A percentile compares a stretch with the other conserved stretches of the same genome.
phyloP scores from a whole-genome alignment of 2,797 vertebrate species.

The Trachops cirrhosus region DNA sequence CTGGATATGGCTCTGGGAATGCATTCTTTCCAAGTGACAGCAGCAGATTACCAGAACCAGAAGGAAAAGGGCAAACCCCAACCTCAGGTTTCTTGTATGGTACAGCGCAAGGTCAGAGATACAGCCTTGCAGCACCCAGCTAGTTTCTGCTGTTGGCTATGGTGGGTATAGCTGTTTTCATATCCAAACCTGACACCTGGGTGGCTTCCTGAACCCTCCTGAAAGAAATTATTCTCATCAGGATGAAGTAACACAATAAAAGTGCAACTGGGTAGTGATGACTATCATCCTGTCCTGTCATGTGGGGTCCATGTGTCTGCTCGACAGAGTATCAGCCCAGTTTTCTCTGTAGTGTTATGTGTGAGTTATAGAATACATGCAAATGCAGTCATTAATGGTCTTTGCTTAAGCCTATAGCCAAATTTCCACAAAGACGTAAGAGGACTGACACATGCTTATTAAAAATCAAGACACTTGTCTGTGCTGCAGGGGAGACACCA shows the following conservation, averaged over 20 bases:
- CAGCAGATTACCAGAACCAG: fast-evolving
- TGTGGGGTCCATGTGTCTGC: fast-evolving
- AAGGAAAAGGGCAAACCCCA: background rate
- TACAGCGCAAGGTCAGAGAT: background rate
- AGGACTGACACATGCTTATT: background rate
- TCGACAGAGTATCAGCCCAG: fast-evolving
- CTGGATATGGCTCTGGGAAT: fast-evolving
- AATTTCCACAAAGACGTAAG: background rate
- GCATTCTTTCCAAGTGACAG: fast-evolving
- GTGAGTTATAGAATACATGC: fast-evolving
- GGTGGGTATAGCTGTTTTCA: fast-evolving
- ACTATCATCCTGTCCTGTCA: fast-evolving
- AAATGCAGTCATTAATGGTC: too few species aligned
- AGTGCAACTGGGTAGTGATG: fast-evolving
- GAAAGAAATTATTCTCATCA: background rate
- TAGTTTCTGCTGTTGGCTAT: fast-evolving
- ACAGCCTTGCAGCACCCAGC: fast-evolving
- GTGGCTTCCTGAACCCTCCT: fast-evolving
- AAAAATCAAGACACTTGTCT: background rate
- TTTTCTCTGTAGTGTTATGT: fast-evolving
- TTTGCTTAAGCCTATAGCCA: background rate
- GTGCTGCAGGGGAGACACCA: fast-evolving
- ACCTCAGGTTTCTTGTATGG: fast-evolving
- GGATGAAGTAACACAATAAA: too few species aligned
- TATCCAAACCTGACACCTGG: fast-evolving